phyloP scores from a whole-genome alignment of 2,888 invertebrate genomes.

The Nebria salina region DNA sequence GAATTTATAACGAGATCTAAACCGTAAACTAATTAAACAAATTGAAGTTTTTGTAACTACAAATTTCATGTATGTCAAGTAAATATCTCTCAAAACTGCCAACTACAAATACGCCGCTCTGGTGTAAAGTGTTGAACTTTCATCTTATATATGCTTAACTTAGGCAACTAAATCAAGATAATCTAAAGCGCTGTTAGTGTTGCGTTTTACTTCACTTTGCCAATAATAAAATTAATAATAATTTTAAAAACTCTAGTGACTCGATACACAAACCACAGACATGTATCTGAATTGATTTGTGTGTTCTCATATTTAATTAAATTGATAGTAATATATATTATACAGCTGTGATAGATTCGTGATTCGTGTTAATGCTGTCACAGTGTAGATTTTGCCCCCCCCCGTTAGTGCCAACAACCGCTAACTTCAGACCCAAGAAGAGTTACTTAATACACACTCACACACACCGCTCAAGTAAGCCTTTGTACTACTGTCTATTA shows the following conservation, averaged over 20 bases:
- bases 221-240: neutral
- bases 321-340: constrained; percentile 20
- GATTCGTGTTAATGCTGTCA: constrained; percentile 50
- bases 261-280: neutral
- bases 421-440: constrained; percentile 14
- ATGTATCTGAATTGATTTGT: neutral
- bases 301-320: neutral
- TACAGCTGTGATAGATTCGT: constrained; percentile 30
- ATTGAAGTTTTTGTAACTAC: no score
- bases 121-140: no score
- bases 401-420: constrained; percentile 55
- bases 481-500: constrained; percentile 18
- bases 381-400: constrained; percentile 55
- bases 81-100: no score
- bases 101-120: no score
- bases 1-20: no score
- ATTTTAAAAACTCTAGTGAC: neutral
- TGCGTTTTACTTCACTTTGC: no score
- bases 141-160: no score
- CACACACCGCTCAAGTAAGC: constrained; percentile 21
- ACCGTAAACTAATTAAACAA: no score
- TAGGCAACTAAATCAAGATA: no score
- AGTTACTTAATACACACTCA: constrained; percentile 17
- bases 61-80: no score
- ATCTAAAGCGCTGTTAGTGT: no score